Evolutionary conservation across 2,797 vertebrate species (phyloP).

Genomic region (Amniataba percoides): DNA sequence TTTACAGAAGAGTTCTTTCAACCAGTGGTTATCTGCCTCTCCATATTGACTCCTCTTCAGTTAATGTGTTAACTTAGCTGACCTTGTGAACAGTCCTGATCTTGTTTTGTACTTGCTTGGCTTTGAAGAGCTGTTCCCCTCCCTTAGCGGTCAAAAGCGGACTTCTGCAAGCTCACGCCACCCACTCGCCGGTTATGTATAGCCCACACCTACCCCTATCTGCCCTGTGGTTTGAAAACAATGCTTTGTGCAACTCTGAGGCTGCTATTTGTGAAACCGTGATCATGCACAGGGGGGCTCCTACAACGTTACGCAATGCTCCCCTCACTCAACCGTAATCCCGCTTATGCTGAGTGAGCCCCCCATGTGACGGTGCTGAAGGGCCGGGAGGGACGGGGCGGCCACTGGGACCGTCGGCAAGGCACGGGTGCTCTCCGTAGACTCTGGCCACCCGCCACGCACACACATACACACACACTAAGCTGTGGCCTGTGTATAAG

Average conservation of each 20-base stretch:
- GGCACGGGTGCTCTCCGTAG: constrained; percentile 47
- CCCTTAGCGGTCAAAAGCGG: constrained; percentile 59
- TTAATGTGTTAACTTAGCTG: constrained; percentile 39
- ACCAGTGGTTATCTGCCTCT: constrained; percentile 1
- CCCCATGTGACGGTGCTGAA: constrained; percentile 74
- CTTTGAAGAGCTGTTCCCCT: constrained; percentile 47
- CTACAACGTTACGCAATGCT: constrained; percentile 72
- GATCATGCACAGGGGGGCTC: constrained; percentile 57
- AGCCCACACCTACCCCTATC: constrained; percentile 66
- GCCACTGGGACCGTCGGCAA: constrained; percentile 44
- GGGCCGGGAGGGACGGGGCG: constrained; percentile 50
- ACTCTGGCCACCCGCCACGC: constrained; percentile 31
- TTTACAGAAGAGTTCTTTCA: constrained; percentile 11
- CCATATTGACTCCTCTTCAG: constrained; percentile 35
- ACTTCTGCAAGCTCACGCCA: constrained; percentile 67
- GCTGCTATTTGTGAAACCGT: constrained; percentile 73
- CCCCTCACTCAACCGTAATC: constrained; percentile 73
- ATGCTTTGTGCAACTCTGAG: constrained; percentile 57
- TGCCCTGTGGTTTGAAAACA: constrained; percentile 71
- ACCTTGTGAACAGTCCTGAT: constrained; percentile 17
- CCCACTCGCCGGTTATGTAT: constrained; percentile 69
- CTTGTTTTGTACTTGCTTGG: constrained; percentile 44
- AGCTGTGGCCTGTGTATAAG: constrained; percentile 71
- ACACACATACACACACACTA: constrained; percentile 11
- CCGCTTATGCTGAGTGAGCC: constrained; percentile 73